A percentile compares a stretch with the other conserved stretches of the same genome.
Conservation (phyloP, 2,888 invertebrate genomes). For the Agonopterix heracliana region DNA sequence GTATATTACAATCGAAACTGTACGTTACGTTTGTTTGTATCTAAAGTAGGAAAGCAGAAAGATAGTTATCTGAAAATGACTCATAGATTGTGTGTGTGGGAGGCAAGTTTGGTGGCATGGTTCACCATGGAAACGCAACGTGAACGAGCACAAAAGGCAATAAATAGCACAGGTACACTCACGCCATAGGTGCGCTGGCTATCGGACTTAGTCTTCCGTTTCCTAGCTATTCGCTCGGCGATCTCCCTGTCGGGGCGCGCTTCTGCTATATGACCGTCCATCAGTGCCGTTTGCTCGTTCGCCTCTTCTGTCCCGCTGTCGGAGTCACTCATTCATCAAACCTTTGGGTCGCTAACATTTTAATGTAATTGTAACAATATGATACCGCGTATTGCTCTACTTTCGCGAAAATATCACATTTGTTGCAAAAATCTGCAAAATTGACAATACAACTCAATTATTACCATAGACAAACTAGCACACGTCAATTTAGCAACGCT, state of each 20-base stretch:
- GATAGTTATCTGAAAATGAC: no score
- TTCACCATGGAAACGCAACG: no score
- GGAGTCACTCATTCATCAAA: slow-evolving; percentile 60
- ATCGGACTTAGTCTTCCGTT: slow-evolving; percentile 72
- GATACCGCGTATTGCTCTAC: not conserved
- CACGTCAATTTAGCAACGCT: no score
- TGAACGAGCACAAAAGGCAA: no score
- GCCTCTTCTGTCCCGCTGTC: slow-evolving; percentile 77
- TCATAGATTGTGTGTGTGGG: no score
- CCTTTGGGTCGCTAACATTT: slow-evolving; percentile 32
- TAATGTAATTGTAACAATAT: slow-evolving; percentile 11
- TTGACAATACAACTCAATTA: not conserved
- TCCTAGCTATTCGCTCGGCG: slow-evolving; percentile 71
- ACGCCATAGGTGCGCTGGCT: slow-evolving; percentile 73
- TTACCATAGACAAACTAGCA: no score
- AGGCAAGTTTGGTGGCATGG: no score
- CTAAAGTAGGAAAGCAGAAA: no score
- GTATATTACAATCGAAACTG: no score
- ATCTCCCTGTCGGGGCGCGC: slow-evolving; percentile 75
- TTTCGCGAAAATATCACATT: slow-evolving; percentile 1
- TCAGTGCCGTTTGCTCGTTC: slow-evolving; percentile 87
- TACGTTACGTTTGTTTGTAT: no score
- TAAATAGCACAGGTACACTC: slow-evolving; percentile 24
- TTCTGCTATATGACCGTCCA: slow-evolving; percentile 89
- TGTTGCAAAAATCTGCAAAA: not conserved